Evolutionary conservation across 2,113 vertebrate species (phyloP).

Genomic region (Oceanodroma tethys): DNA sequence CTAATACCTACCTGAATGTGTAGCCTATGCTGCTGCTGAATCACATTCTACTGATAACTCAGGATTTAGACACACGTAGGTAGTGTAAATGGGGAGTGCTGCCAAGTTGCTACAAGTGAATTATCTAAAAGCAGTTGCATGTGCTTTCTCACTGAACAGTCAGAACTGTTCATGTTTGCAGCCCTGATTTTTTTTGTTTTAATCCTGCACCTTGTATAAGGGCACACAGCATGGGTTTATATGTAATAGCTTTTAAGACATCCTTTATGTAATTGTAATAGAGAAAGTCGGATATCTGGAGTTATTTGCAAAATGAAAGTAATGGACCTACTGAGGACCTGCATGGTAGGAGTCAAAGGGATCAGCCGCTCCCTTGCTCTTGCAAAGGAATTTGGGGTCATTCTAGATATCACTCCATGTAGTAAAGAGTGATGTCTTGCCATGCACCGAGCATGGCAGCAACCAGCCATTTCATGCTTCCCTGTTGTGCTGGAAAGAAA

Average conservation of each 20-base stretch:
- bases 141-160: not conserved
- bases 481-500: not conserved
- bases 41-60: not conserved
- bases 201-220: not conserved
- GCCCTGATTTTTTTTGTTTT: not conserved
- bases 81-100: not conserved
- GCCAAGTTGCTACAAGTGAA: not conserved
- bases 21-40: not conserved
- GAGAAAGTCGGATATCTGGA: not conserved
- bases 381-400: not conserved
- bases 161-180: not conserved
- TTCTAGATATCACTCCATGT: not conserved
- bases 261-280: not conserved
- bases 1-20: not conserved
- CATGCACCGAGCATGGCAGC: accelerated
- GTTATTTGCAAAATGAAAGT: not conserved
- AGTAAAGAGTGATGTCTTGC: not conserved
- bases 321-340: not conserved
- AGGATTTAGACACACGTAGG: not conserved
- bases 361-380: not conserved
- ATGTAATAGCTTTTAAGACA: not conserved
- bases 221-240: not conserved
- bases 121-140: not conserved
- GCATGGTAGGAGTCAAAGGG: accelerated
- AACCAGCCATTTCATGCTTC: not conserved